These are phyloP conservation scores for Channallabes apus DNA, from an alignment of 2,797 vertebrate genomes.

Conservation along the genomic window DNA sequence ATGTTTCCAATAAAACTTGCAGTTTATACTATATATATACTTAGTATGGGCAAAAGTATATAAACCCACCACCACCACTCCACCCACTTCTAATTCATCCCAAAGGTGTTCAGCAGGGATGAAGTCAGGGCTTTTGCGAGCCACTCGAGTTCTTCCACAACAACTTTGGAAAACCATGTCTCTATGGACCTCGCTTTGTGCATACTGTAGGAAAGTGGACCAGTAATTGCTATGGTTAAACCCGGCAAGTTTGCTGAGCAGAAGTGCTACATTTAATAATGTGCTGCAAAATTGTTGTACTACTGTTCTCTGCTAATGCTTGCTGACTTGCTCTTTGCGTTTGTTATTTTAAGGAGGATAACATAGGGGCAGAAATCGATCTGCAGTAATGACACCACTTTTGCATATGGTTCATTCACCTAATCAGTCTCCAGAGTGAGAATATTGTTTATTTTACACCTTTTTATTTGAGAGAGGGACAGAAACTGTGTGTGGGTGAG, in stretches of 20 bases:
- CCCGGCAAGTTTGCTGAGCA: constrained; percentile 63
- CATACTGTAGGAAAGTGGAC: constrained; percentile 69
- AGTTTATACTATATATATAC: neutral
- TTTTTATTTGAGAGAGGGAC: neutral
- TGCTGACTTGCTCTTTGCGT: constrained; percentile 36
- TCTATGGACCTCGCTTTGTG: neutral
- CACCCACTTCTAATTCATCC: neutral
- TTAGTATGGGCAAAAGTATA: neutral
- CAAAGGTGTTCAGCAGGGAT: neutral
- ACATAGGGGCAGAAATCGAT: constrained; percentile 25
- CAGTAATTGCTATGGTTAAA: constrained; percentile 76
- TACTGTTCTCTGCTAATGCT: constrained; percentile 11
- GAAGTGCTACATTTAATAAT: constrained; percentile 70
- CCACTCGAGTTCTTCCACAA: neutral
- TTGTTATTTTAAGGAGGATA: constrained; percentile 15
- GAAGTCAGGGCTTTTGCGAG: neutral
- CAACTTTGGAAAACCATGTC: neutral
- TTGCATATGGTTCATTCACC: constrained; percentile 44
- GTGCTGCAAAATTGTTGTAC: constrained; percentile 68
- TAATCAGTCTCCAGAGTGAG: constrained; percentile 50
- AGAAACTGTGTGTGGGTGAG: constrained; percentile 3
- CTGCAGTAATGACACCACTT: constrained; percentile 17
- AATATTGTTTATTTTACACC: constrained; percentile 12
- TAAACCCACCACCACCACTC: neutral
- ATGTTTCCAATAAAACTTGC: neutral